Conservation (phyloP, 1,140 invertebrate species). For the Contarinia nasturtii region DNA sequence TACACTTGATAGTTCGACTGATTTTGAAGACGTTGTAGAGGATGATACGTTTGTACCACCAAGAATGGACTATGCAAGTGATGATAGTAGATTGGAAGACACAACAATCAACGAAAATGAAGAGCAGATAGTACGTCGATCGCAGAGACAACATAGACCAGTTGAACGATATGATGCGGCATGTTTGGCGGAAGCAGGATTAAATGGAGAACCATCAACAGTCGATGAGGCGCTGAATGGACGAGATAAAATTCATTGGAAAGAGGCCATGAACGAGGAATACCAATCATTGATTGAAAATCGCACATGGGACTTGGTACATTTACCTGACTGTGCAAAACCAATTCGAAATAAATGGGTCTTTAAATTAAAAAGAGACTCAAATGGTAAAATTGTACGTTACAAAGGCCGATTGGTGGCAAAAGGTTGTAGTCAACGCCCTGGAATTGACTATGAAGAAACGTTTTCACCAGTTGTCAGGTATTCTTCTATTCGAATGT, state of each 20-base stretch:
- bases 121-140: not conserved
- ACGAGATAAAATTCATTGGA: slow-evolving; percentile 8
- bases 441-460: slow-evolving; percentile 18
- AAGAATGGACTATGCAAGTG: too few relatives aligned
- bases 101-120: not conserved
- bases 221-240: slow-evolving; percentile 5
- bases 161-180: not conserved
- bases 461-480: slow-evolving; percentile 16
- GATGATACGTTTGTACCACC: too few relatives aligned
- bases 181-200: not conserved
- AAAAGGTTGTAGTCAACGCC: slow-evolving; percentile 17
- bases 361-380: slow-evolving; percentile 16
- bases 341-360: slow-evolving; percentile 21
- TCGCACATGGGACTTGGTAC: slow-evolving; percentile 14
- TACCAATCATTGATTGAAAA: slow-evolving; percentile 12
- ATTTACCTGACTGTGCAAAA: slow-evolving; percentile 8
- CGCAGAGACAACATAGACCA: not conserved
- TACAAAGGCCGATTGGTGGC: slow-evolving; percentile 24
- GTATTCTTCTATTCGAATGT: slow-evolving; percentile 11
- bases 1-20: not conserved
- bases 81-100: too few relatives aligned
- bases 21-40: not conserved
- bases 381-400: slow-evolving; percentile 6
- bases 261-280: slow-evolving; percentile 12
- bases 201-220: not conserved